These are phyloP conservation scores for Chaetodon trifasciatus DNA, from an alignment of 2,797 vertebrate species.

Conservation along the genomic window DNA sequence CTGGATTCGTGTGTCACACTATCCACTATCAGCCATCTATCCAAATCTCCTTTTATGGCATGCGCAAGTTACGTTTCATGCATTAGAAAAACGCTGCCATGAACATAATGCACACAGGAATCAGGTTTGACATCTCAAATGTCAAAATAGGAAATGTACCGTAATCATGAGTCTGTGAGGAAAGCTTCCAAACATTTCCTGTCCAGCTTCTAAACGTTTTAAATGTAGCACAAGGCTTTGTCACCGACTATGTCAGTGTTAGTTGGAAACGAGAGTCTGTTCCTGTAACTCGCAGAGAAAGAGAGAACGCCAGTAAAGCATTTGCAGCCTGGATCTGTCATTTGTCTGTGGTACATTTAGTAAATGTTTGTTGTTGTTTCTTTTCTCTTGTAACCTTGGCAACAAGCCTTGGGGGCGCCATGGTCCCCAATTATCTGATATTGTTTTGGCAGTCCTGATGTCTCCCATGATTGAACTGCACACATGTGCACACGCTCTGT, in stretches of 20 bases:
- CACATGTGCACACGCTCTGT: conserved; percentile 34
- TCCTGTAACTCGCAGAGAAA: conserved; percentile 16
- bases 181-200: neutral
- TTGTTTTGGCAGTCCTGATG: conserved; percentile 65
- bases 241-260: neutral
- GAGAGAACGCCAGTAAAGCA: conserved; percentile 8
- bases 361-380: conserved; percentile 67
- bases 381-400: conserved; percentile 62
- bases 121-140: neutral
- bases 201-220: neutral
- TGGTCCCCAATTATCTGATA: conserved; percentile 73
- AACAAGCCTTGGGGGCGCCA: conserved; percentile 60
- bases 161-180: neutral
- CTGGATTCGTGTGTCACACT: neutral
- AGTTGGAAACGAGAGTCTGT: neutral
- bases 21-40: neutral
- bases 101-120: neutral
- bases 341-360: conserved; percentile 51
- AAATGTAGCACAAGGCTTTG: neutral
- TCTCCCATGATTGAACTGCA: conserved; percentile 53
- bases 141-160: neutral
- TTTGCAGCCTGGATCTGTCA: conserved; percentile 28
- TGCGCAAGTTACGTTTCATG: neutral
- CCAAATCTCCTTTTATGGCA: neutral
- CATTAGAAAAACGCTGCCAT: neutral